Base-by-base conservation (phyloP, 2,797 vertebrate genomes). In the Chanos chanos region DNA sequence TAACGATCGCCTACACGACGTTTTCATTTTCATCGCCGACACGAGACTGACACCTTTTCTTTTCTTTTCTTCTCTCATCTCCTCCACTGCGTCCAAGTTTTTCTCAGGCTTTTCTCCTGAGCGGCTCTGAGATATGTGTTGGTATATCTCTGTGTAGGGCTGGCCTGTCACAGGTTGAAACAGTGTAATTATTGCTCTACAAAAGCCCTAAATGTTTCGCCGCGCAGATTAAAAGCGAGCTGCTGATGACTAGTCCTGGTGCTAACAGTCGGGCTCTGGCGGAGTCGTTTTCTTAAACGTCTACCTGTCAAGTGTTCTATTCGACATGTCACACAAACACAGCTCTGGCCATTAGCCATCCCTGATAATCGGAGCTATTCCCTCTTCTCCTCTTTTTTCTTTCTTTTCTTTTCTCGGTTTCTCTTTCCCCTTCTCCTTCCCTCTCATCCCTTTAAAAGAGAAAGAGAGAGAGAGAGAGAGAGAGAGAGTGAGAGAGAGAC, bases 361-460 rank as follows among this genome's bases (percentile, higher is more conserved):
- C 70, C 73, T 82, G 76, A 84, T 87, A 85, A 87, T 86, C 85
- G 86, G 73, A 74, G 76, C 80, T 81, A 87, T 88, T 87, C 87
- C 86, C 77, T 76, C 68, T 53, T 59, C 78, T 74, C 66, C 82
- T 84, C 80, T 75, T 69, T 67, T 70, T 70, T 74, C 68, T 62
- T 75, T 80, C 64, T 19, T 55, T 69, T 66, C 71, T 68, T 71
- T 30, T 25, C 27, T 65, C 13, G 13, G 16, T 9, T 58, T 48
- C 45, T n/a, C 45, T 54, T 62, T 59, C 45, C 56, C 52, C 68
- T 64, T 54, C 57, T 52, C 61, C 61, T 64, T 40, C 51, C 62
- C 37, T 44, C 22, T 21, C 33, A 60, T 62, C 37, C 66, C 41
- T 59, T 68, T 18, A 43, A 43, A 40, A 43, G 19, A 19, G 12